A percentile compares a stretch with the other conserved stretches of the same genome.
Evolutionary conservation across 1,140 invertebrate genomes (phyloP).

Genomic region (Orchesella cincta): DNA sequence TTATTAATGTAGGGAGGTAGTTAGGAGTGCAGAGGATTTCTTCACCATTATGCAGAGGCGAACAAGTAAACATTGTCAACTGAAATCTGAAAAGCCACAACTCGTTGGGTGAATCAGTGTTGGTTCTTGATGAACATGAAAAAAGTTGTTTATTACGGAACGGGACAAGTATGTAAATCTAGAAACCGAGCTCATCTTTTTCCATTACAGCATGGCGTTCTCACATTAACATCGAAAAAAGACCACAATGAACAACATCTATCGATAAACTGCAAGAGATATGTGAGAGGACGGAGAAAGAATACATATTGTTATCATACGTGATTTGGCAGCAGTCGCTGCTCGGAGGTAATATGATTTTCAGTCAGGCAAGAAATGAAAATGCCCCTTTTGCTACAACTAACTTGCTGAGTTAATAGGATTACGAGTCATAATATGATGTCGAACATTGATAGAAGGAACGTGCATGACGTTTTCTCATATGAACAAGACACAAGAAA

Average conservation of each 20-base stretch:
- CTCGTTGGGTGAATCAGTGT: neutral
- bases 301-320: neutral
- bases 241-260: neutral
- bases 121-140: conserved; percentile 14
- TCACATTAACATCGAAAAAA: conserved; percentile 14
- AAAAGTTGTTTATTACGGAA: conserved; percentile 28
- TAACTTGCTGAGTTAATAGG: conserved; percentile 13
- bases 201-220: conserved; percentile 24
- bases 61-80: conserved; percentile 6
- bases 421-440: conserved; percentile 11
- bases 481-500: neutral
- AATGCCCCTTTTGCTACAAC: conserved; percentile 2
- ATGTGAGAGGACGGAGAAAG: neutral
- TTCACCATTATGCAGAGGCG: neutral
- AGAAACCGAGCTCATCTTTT: conserved; percentile 27
- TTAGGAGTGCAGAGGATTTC: no score
- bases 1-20: no score
- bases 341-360: conserved; percentile 12
- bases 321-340: conserved; percentile 5
- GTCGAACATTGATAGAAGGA: conserved; percentile 20
- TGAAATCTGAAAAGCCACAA: conserved; percentile 22
- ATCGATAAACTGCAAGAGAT: neutral
- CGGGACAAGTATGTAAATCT: conserved; percentile 26
- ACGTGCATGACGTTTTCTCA: conserved; percentile 10
- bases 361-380: neutral